phyloP scores from a whole-genome alignment of 92 coral and sea anemone species.

The Diadumene lineata region DNA sequence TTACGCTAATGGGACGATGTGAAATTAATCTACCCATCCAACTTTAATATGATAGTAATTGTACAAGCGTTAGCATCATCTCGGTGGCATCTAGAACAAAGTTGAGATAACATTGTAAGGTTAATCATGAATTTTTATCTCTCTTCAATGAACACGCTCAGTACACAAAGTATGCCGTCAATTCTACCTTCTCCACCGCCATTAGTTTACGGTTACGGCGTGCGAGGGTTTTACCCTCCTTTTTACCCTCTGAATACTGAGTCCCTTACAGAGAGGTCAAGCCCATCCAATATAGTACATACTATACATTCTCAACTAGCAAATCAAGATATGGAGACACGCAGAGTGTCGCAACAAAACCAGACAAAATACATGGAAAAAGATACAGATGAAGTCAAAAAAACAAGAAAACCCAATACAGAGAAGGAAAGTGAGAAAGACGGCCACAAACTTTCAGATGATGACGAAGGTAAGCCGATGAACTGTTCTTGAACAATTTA shows the following conservation, averaged over 20 bases:
- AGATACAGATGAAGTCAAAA: neutral
- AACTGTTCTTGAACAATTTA: no score
- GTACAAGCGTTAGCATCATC: conserved; percentile 3
- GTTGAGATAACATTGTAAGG: no score
- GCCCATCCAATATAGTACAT: conserved; percentile 24
- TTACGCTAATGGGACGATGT: conserved; percentile 73
- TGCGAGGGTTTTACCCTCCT: conserved; percentile 67
- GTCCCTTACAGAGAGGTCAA: conserved; percentile 50
- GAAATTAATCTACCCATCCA: conserved; percentile 53
- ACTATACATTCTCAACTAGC: neutral
- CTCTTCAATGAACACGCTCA: conserved; percentile 33
- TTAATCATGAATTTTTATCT: conserved; percentile 55
- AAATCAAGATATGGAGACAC: conserved; percentile 19
- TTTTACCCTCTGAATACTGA: conserved; percentile 43
- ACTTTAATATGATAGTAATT: conserved; percentile 45
- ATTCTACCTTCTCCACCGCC: conserved; percentile 49
- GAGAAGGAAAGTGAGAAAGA: neutral
- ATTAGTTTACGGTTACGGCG: conserved; percentile 59
- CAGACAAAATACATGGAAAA: neutral
- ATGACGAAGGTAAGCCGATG: conserved; percentile 31
- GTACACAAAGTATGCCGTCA: conserved; percentile 43
- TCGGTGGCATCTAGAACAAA: neutral
- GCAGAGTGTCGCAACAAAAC: neutral
- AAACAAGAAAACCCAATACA: neutral
- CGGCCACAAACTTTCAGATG: conserved; percentile 18